Conservation (phyloP, 2,888 invertebrate species). For the Nomada flava region DNA sequence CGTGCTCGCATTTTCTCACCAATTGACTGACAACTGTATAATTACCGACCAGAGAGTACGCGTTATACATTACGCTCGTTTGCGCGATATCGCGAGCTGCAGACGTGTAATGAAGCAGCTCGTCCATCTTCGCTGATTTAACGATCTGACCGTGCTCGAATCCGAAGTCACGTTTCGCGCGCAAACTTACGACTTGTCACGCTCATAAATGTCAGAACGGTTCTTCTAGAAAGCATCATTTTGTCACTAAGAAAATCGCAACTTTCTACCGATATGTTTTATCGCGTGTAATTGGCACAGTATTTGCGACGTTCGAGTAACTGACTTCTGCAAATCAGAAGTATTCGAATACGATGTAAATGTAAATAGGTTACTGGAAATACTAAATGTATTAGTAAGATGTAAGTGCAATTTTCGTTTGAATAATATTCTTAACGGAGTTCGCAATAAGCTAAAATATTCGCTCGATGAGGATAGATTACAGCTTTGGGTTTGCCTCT, state of each 20-base stretch:
- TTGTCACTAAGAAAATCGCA: not conserved
- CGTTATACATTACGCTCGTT: conserved; percentile 61
- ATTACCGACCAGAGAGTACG: conserved; percentile 64
- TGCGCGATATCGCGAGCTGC: conserved; percentile 55
- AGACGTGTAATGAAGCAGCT: conserved; percentile 52
- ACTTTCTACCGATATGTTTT: not conserved
- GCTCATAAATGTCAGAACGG: conserved; percentile 16
- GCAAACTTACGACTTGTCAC: conserved; percentile 31
- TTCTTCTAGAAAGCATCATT: not conserved
- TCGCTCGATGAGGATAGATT: too few species aligned
- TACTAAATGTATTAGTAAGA: too few species aligned
- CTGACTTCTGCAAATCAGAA: too few species aligned
- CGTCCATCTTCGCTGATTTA: conserved; percentile 56
- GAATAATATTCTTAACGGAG: too few species aligned
- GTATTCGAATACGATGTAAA: too few species aligned
- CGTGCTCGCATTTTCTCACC: conserved; percentile 62
- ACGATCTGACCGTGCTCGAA: conserved; percentile 39
- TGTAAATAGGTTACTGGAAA: too few species aligned
- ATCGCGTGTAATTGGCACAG: not conserved
- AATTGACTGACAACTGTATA: conserved; percentile 72
- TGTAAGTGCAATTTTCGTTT: too few species aligned
- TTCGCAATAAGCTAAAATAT: too few species aligned
- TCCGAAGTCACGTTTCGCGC: conserved; percentile 39
- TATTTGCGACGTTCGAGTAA: not conserved
- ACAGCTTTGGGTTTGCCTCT: too few species aligned